Conservation (phyloP, 2,888 invertebrate genomes). For the Andrena marginata region DNA sequence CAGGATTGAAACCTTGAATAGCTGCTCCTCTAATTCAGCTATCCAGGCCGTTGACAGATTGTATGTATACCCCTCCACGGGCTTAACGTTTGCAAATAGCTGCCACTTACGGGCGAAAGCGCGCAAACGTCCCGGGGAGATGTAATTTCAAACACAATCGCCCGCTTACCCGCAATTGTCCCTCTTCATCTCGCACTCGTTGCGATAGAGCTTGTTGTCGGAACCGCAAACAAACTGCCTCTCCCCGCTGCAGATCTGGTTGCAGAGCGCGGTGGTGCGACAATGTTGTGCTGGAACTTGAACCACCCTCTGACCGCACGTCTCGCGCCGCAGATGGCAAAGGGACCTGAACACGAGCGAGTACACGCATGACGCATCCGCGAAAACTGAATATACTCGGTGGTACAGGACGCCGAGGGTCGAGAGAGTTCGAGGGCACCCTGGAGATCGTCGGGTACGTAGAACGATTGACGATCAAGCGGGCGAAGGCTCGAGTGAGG, state of each 20-base stretch:
- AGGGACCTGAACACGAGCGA: constrained; percentile 87
- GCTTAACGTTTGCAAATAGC: neutral
- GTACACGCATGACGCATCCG: constrained; percentile 17
- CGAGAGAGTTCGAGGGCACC: neutral
- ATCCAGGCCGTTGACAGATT: neutral
- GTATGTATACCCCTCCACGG: neutral
- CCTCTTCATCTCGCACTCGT: constrained; percentile 96
- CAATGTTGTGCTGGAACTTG: constrained; percentile 93
- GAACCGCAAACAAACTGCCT: constrained; percentile 95
- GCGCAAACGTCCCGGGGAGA: neutral
- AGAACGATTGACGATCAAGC: neutral
- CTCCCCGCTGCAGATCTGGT: constrained; percentile 90
- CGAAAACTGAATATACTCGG: neutral
- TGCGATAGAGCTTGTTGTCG: constrained; percentile 95
- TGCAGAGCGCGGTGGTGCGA: constrained; percentile 93
- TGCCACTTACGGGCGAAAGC: neutral
- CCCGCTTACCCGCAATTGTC: constrained; percentile 92
- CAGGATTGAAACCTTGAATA: neutral
- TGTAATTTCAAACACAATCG: constrained; percentile 27
- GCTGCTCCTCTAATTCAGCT: neutral
- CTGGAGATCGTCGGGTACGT: neutral
- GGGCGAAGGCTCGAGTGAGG: neutral
- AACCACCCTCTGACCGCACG: constrained; percentile 95
- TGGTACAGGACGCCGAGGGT: neutral
- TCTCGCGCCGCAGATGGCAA: constrained; percentile 93